phyloP scores from a whole-genome alignment of 2,797 vertebrate species.

The Hemitrygon akajei region DNA sequence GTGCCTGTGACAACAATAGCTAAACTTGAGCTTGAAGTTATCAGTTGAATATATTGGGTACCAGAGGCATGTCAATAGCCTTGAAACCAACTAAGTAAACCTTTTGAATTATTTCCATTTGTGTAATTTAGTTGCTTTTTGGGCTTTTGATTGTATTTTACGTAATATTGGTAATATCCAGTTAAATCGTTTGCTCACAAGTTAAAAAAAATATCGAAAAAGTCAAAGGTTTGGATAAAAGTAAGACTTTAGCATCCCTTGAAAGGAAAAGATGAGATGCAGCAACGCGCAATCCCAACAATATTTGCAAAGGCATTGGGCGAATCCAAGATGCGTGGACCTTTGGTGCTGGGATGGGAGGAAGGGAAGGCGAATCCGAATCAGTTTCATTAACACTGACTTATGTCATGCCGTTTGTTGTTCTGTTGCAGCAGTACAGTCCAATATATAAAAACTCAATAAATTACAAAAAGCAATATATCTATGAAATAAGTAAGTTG shows the following conservation, averaged over 20 bases:
- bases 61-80: neutral
- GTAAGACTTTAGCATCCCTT: neutral
- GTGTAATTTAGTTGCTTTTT: neutral
- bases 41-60: neutral
- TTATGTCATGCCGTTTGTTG: too few species aligned
- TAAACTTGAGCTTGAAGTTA: neutral
- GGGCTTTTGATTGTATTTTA: neutral
- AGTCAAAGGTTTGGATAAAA: neutral
- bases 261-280: neutral
- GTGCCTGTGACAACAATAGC: too few species aligned
- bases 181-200: neutral
- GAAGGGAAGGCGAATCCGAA: too few species aligned
- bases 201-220: neutral
- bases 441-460: too few species aligned
- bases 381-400: too few species aligned
- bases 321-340: too few species aligned
- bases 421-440: too few species aligned
- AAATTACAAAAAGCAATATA: too few species aligned
- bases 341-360: neutral
- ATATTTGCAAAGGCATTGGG: neutral
- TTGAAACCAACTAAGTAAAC: neutral
- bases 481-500: too few species aligned
- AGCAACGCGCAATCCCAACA: neutral
- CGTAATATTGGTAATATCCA: neutral
- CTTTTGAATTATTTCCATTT: neutral